Percentiles rank a stretch among this genome's conserved stretches.
These are phyloP conservation scores for Drosophila fulvimacula DNA, from an alignment of 2,888 invertebrate genomes.

Conservation along the genomic window DNA sequence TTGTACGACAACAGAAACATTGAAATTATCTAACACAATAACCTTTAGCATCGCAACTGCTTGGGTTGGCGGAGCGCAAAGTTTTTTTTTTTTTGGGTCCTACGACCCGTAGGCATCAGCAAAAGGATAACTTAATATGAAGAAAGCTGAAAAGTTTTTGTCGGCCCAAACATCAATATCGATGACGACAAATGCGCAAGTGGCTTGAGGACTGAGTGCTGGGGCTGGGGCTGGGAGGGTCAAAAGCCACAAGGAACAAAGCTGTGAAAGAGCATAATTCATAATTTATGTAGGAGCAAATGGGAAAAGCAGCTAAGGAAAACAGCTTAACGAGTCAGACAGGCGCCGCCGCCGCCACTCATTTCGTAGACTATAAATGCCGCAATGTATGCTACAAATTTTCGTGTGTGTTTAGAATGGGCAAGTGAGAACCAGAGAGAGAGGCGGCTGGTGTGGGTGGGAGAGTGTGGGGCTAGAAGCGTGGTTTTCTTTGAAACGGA, in stretches of 20 bases:
- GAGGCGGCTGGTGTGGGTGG: background rate
- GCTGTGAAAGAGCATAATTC: constrained; percentile 57
- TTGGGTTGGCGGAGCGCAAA: constrained; percentile 26
- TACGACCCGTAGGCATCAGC: constrained; percentile 30
- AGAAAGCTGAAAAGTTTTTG: constrained; percentile 47
- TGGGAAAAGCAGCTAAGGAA: constrained; percentile 19
- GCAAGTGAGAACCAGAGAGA: background rate
- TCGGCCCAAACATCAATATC: constrained; percentile 37
- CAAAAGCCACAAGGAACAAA: constrained; percentile 38
- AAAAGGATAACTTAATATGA: constrained; percentile 49
- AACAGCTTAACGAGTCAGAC: constrained; percentile 45
- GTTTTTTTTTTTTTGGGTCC: constrained; percentile 32
- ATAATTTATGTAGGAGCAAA: constrained; percentile 57
- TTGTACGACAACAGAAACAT: constrained; percentile 38
- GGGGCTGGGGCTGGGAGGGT: background rate
- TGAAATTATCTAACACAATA: constrained; percentile 62
- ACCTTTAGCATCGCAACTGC: constrained; percentile 57
- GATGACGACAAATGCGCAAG: constrained; percentile 37
- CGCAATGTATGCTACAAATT: constrained; percentile 47
- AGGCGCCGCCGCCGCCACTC: constrained; percentile 41
- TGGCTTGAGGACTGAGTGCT: background rate
- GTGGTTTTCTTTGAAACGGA: constrained; percentile 9
- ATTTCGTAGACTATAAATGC: constrained; percentile 35
- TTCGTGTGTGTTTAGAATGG: constrained; percentile 11
- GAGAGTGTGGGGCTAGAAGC: background rate